phyloP scores from a whole-genome alignment of 2,113 vertebrate genomes.

The Sardina pilchardus region DNA sequence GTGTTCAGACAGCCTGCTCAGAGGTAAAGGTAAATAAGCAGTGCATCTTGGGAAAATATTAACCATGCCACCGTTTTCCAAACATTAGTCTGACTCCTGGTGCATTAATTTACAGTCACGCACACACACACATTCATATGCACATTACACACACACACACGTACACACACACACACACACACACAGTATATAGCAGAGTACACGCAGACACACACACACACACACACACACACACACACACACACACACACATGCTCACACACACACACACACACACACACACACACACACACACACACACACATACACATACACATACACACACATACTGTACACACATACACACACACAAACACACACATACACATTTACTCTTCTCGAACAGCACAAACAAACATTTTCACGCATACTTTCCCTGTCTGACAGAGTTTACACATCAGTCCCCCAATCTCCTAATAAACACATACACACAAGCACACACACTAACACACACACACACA shows the following conservation, averaged over 20 bases:
- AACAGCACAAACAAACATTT: background rate
- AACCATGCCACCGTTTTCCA: constrained; percentile 2
- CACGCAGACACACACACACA: background rate
- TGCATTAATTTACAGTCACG: background rate
- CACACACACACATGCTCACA: background rate
- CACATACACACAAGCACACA: constrained; percentile 24
- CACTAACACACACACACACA: background rate
- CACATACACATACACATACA: background rate
- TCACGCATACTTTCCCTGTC: background rate
- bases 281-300: background rate
- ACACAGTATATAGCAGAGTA: no score
- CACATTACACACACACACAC: constrained; percentile 6
- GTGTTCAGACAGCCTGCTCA: background rate
- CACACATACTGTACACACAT: background rate
- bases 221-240: background rate
- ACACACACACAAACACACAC: background rate
- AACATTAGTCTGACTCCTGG: constrained; percentile 21
- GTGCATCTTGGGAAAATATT: constrained; percentile 8
- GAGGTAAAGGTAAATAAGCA: constrained; percentile 11
- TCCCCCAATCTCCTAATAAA: background rate
- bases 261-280: background rate
- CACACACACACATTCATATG: background rate
- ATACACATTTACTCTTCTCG: background rate
- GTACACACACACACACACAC: background rate
- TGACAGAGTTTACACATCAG: background rate